These are phyloP conservation scores for Pseudoatta argentina DNA, from an alignment of 1,140 invertebrate genomes.

Conservation along the genomic window DNA sequence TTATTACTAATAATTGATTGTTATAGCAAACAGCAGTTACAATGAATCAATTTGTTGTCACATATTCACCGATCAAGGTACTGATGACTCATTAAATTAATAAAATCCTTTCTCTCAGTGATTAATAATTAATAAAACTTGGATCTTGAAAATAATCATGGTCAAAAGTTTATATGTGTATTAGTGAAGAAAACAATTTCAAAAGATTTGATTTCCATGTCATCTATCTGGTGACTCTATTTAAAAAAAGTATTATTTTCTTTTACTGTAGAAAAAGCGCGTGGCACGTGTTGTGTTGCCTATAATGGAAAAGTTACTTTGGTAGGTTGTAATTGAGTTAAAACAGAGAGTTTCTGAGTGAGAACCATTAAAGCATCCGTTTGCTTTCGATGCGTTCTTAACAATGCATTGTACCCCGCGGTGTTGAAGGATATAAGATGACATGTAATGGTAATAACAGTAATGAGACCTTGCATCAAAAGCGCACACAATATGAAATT, in stretches of 20 bases:
- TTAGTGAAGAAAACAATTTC: not conserved
- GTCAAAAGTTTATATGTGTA: not conserved
- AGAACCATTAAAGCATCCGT: constrained; percentile 36
- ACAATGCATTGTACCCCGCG: not conserved
- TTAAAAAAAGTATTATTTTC: not conserved
- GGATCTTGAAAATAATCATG: too few species aligned
- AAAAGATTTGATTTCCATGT: not conserved
- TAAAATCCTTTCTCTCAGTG: too few species aligned
- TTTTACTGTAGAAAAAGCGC: constrained; percentile 8
- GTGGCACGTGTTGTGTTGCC: not conserved
- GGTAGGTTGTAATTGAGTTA: constrained; percentile 31
- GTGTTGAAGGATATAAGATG: constrained; percentile 31
- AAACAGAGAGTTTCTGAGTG: not conserved
- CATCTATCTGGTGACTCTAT: not conserved
- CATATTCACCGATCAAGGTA: too few species aligned
- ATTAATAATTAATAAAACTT: too few species aligned
- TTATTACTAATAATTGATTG: too few species aligned
- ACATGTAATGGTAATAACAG: constrained; percentile 10
- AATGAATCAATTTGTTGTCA: too few species aligned
- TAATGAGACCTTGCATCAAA: constrained; percentile 3
- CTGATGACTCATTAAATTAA: too few species aligned
- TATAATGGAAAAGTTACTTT: constrained; percentile 37
- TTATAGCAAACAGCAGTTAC: too few species aligned
- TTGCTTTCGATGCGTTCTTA: constrained; percentile 17
- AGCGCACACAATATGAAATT: not conserved